Conservation (phyloP, 2,113 vertebrate genomes). For the Platichthys flesus region DNA sequence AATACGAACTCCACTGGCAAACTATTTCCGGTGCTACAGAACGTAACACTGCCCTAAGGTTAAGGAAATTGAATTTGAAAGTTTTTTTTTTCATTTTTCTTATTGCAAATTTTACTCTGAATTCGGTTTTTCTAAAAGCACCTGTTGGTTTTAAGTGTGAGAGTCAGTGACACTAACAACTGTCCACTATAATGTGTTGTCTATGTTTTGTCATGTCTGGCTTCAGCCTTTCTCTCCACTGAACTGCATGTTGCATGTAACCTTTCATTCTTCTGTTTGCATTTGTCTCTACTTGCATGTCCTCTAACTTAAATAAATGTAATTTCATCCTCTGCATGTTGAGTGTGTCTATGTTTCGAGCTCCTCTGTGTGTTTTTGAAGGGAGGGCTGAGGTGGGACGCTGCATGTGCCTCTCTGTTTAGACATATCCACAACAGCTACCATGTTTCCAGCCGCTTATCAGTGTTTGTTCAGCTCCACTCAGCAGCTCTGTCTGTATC, state of each 20-base stretch:
- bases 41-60: not conserved
- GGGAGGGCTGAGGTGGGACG: slow-evolving; percentile 14
- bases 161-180: no score
- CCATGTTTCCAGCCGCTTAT: slow-evolving; percentile 46
- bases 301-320: slow-evolving; percentile 49
- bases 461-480: slow-evolving; percentile 27
- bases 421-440: slow-evolving; percentile 44
- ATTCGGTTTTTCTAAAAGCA: no score
- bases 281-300: slow-evolving; percentile 56
- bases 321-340: slow-evolving; percentile 55
- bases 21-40: not conserved
- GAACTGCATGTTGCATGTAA: slow-evolving; percentile 46
- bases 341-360: slow-evolving; percentile 45
- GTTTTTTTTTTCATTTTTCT: no score
- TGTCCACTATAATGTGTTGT: not conserved
- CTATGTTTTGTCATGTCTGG: slow-evolving; percentile 5
- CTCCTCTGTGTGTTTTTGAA: slow-evolving; percentile 23
- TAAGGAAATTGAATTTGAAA: not conserved
- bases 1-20: not conserved
- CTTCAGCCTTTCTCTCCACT: slow-evolving; percentile 22
- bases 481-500: no score
- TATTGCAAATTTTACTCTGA: no score
- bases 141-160: no score
- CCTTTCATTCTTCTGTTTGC: slow-evolving; percentile 38
- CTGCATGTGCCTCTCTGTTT: slow-evolving; percentile 69